Conservation (phyloP, 2,888 invertebrate species). For the Hydrotaea diabolus region DNA sequence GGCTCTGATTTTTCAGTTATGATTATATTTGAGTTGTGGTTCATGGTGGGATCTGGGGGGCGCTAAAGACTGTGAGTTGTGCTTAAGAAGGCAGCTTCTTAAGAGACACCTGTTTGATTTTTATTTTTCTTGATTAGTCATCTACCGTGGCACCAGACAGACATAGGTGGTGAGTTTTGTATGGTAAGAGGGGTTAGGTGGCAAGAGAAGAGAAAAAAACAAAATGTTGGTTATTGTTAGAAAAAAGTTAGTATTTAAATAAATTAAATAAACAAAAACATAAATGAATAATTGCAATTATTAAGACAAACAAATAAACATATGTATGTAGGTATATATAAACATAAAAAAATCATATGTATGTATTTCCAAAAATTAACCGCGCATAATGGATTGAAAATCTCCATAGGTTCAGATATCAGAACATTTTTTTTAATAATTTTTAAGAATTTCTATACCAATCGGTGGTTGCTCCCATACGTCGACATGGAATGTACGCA, state of each 20-base stretch:
- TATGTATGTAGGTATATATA: slow-evolving; percentile 15
- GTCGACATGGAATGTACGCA: no score
- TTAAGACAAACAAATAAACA: slow-evolving; percentile 11
- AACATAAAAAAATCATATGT: slow-evolving; percentile 24
- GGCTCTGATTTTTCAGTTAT: no score
- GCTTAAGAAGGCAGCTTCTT: slow-evolving; percentile 45
- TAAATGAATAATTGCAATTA: slow-evolving; percentile 20
- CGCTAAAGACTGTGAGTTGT: neutral
- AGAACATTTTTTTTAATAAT: no score
- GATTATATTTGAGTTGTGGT: slow-evolving; percentile 42
- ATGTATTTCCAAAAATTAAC: neutral
- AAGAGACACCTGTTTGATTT: slow-evolving; percentile 43
- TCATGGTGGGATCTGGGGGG: no score
- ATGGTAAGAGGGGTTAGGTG: slow-evolving; percentile 67
- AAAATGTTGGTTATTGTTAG: slow-evolving; percentile 69
- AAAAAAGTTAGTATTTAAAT: slow-evolving; percentile 70
- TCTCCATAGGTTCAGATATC: no score
- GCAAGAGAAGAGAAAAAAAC: slow-evolving; percentile 73
- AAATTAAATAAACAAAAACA: slow-evolving; percentile 7
- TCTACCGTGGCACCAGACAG: slow-evolving; percentile 76
- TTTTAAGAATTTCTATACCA: no score
- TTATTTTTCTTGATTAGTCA: slow-evolving; percentile 67
- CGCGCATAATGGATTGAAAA: no score
- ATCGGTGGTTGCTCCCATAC: no score
- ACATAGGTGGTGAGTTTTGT: neutral